Percentiles rank a stretch among this genome's conserved stretches.
phyloP scores from a whole-genome alignment of 2,113 vertebrate species.

The Cyanocitta stelleri region DNA sequence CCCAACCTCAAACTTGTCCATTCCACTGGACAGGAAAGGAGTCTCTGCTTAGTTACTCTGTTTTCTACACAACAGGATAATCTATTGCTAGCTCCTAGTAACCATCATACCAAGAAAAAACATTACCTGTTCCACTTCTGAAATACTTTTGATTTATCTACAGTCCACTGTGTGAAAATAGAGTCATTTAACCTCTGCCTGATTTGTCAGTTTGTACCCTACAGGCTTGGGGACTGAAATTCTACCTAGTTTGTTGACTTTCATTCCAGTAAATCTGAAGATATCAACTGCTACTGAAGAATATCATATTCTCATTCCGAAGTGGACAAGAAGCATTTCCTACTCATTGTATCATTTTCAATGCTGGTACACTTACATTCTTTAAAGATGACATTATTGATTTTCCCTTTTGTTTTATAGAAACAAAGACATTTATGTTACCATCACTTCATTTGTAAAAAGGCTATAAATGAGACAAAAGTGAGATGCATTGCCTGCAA shows the following conservation, averaged over 20 bases:
- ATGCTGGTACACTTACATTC: neutral
- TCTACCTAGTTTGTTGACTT: neutral
- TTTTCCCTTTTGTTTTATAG: neutral
- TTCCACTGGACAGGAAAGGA: neutral
- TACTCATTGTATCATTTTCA: neutral
- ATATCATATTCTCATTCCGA: neutral
- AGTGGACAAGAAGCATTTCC: neutral
- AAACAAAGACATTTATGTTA: neutral
- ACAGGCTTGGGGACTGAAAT: neutral
- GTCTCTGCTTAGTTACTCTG: neutral
- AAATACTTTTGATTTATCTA: neutral
- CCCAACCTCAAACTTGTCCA: neutral
- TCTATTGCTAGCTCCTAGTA: neutral
- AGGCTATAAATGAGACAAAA: neutral
- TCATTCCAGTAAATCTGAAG: neutral
- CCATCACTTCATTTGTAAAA: neutral
- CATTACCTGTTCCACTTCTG: neutral
- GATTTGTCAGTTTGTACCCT: neutral
- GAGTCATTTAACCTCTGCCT: neutral
- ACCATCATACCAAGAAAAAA: neutral
- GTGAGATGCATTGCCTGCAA: neutral
- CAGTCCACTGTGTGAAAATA: neutral
- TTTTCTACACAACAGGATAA: neutral
- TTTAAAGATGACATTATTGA: neutral
- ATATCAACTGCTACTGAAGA: neutral